Evolutionary conservation across 2,113 vertebrate species (phyloP), one percentile per base, ranked within the genome.

Genomic region (Callithrix jacchus): DNA sequence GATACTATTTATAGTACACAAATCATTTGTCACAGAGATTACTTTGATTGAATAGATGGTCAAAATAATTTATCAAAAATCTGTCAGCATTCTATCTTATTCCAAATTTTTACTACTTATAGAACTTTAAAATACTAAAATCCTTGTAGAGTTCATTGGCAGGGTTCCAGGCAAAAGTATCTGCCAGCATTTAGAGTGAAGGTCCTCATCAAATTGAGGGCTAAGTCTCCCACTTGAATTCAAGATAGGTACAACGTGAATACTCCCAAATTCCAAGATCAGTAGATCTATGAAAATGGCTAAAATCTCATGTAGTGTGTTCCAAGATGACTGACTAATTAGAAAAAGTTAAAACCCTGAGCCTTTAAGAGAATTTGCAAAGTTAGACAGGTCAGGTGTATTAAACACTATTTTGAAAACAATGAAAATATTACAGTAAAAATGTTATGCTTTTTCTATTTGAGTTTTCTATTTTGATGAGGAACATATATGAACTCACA

Each of bases 21-120:
- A 4, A 32, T 6, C 7, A 68, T 37, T 96, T 68, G 61, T 79
- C 52, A 85, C 20, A 85, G 82, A 76, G 18, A 79, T 40, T 52
- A 68, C 88, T n/a, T 73, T 86, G 83, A 94, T 56, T 89, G 14
- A 73, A 37, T n/a, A 79, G 16, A 47, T 12, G 13, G 30, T 81
- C 45, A 96, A 96, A 92, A 23, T 87, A n/a, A 88, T 45, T 83
- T 80, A 49, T 70, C 11, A 61, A 84, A 93, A 89, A 52, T 42
- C 6, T 83, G 66, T 88, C 2, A 54, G 32, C 35, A 93, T 2
- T 82, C 20, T 86, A 64, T 0, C 8, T 49, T 45, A 73, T 88
- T 74, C 40, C 32, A 81, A 88, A 79, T 82, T 91, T 87, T 79
- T 74, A 82, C 40, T 80, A 45, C 20, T 74, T 16, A 42, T 10